Evolutionary conservation across 2,797 vertebrate species (phyloP), one percentile per base, ranked within the genome.

Genomic region (Psittacula derbiana): DNA sequence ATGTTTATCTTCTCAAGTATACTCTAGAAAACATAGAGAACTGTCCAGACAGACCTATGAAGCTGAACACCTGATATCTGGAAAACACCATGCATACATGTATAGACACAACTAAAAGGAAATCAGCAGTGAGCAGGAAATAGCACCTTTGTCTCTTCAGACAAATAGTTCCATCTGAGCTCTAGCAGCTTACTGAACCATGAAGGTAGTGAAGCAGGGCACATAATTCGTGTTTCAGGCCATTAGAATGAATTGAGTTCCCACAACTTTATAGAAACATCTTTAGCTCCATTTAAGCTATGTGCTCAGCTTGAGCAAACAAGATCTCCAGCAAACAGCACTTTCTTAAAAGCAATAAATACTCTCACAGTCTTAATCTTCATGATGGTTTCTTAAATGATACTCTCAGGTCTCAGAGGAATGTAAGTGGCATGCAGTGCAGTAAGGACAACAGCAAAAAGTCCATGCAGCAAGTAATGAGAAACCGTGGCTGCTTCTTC

Each of bases 231-330:
- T 19, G 55, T 72, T 66, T 92, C 88, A 65, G 86, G 60, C 92
- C 84, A 66, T 91, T 93, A 91, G 93, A 94, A 91, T 75, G 92
- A 92, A 95, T 82, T 76, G 52, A 72, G 72, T 88, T 76, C 88
- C 92, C 69, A 90, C 86, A 93, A 96, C 91, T 96, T 96, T 92
- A 67, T n/a, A 83, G 87, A 97, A 93, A 87, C 81, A 82, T 95
- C 93, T 88, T 72, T 94, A 95, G 94, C 91, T 87, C 81, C 67
- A 79, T 92, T 96, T 90, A 86, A 96, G 53, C 31, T 67, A 41
- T 52, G 40, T 57, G 91, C 89, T 92, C 81, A 96, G 80, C 75
- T 94, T 93, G 44, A 79, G 70, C 43, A 94, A 96, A 87, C 69
- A 82, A 58, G 49, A 53, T 55, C 71, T 92, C 84, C 76, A 88